phyloP scores from a whole-genome alignment of 1,140 invertebrate genomes.

The Aradophagus sp. region DNA sequence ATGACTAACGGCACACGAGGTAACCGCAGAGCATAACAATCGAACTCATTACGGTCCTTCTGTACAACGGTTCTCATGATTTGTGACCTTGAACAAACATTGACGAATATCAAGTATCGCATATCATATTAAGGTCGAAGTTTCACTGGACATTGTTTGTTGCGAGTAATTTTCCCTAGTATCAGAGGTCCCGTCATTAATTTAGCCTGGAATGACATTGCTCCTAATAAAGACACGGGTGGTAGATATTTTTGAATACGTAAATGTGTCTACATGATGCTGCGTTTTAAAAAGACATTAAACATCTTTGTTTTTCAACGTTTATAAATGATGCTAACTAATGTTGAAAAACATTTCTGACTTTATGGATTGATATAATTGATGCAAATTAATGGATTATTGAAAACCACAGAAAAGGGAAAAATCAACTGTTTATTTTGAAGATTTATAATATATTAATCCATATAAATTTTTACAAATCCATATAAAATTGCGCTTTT shows the following conservation, averaged over 20 bases:
- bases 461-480: conserved; percentile 47
- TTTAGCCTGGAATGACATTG: conserved; percentile 1
- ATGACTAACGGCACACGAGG: conserved; percentile 32
- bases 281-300: too few species aligned
- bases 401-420: background rate
- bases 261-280: too few species aligned
- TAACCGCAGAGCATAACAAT: conserved; percentile 47
- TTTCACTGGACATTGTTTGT: conserved; percentile 24
- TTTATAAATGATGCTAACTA: too few species aligned
- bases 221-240: conserved; percentile 6
- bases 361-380: too few species aligned
- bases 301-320: too few species aligned
- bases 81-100: conserved; percentile 31
- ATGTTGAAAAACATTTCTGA: too few species aligned
- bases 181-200: conserved; percentile 16
- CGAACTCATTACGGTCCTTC: conserved; percentile 59
- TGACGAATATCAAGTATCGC: conserved; percentile 14
- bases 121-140: conserved; percentile 26
- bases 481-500: conserved; percentile 25
- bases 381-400: background rate
- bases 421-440: conserved; percentile 1
- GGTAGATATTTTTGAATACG: too few species aligned
- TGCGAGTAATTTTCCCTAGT: conserved; percentile 13
- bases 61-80: conserved; percentile 58
- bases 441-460: conserved; percentile 39